Base-by-base conservation (phyloP, 1,140 invertebrate genomes). In the Neodiprion pinetum region DNA sequence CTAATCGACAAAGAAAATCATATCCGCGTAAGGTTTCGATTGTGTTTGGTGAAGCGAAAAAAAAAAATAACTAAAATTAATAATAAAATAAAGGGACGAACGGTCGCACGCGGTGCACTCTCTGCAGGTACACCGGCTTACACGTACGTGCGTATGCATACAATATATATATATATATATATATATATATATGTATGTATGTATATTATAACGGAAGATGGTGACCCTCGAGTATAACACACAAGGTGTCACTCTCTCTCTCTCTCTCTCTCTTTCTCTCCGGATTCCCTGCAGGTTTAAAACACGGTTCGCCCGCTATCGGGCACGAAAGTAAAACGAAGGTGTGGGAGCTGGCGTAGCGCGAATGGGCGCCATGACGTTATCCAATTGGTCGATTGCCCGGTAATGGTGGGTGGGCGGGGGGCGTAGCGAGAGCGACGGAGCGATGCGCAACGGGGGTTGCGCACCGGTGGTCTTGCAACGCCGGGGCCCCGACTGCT, bases 371-470 rank as follows among this genome's bases (percentile, higher is more conserved):
- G 87, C 81, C 75, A 85, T 82, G 81, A 77, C 83, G 80, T 82
- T 80, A 79, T 79, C 83, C 85, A 87, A 88, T 88, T 88, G 87
- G 87, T 78, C 81, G 85, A 85, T 84, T 83, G 80, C 74, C 72
- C 69, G 84, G 81, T 88, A 87, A 88, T 88, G 86, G 87, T 88
- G 79, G 87, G 83, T 88, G 86, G 87, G 87, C 83, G 84, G 81
- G 72, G 70, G 76, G 81, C 85, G 84, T 80, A 73, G 71, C 76
- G 70, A 69, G 67, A 11, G 40, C 40, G 5, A 69, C 21, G 40
- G 14, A 80, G 77, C 69, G 78, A 80, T 80, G 86, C 85, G 84
- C 83, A 72, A 74, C 79, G 72, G 50, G 47, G 77, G 80, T 80
- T 86, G 85, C 84, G 85, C 84, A 78, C 83, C 77, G 53, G 83